Base-by-base conservation (phyloP, 2,888 invertebrate genomes). In the Crematogaster levior region DNA sequence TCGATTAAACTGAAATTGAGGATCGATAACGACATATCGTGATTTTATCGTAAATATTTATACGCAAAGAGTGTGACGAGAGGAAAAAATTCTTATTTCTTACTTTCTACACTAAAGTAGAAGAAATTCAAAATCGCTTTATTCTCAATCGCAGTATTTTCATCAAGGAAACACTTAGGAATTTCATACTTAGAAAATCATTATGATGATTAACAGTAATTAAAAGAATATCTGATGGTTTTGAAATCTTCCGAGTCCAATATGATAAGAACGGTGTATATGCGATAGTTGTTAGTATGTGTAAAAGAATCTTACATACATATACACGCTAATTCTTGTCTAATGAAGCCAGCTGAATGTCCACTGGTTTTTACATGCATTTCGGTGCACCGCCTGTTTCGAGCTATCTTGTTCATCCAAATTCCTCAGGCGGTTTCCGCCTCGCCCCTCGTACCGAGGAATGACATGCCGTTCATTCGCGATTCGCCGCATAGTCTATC, bases 401-500 rank as follows among this genome's bases (percentile, higher is more conserved):
- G 37, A 27, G 24, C 63, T 24, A 51, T 10, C 37, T 75, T 3
- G 37, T 21, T 37, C 40, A 15, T 12, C 40, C 18, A 70, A 77
- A 77, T 68, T 68, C 77, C 53, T 68, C 66, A n/a, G 27, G 21
- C 30, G 27, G 24, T 75, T 66, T 40, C 30, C 34, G 74, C 60
- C 51, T 37, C 81, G 48, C n/a, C 53, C 43, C 40, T n/a, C 83
- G 53, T 77, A 77, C 68, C 74, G 34, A 30, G 63, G 60, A 63
- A 74, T 70, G 56, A 70, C 70, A 24, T 7, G 56, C 37, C 58
- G 40, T 40, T 65, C 74, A n/a, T 83, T 84, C 83, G 83, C 80
- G 82, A 81, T 80, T 85, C 75, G 43, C 66, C 27, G 46, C 21
- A 34, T 56, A 60, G 83, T 63, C 80, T 82, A 81, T 66, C 73